phyloP scores from a whole-genome alignment of 1,140 invertebrate genomes.

The Odontomachus brunneus region DNA sequence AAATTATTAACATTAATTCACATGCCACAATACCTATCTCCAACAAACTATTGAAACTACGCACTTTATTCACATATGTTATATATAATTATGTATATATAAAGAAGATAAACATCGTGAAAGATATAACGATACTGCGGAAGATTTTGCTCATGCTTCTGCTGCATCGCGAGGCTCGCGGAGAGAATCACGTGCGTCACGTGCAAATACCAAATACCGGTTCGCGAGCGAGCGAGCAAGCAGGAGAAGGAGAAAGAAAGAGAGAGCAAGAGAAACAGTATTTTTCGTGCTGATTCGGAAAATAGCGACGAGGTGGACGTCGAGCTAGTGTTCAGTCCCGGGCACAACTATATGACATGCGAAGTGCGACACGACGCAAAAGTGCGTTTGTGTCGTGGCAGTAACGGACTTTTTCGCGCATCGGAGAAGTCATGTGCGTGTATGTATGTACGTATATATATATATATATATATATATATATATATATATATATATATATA shows the following conservation, averaged over 20 bases:
- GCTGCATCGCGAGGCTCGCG: background rate
- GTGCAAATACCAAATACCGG: background rate
- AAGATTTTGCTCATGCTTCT: background rate
- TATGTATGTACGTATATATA: no score
- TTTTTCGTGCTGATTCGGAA: conserved; percentile 8
- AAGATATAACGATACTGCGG: background rate
- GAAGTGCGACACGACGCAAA: background rate
- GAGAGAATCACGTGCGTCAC: background rate
- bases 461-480: no score
- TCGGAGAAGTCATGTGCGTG: background rate
- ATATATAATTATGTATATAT: no score
- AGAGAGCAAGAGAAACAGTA: no score
- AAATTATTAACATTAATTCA: no score
- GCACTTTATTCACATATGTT: no score
- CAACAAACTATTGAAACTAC: no score
- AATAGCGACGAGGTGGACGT: background rate
- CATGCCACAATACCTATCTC: no score
- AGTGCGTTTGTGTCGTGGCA: conserved; percentile 11
- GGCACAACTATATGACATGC: conserved; percentile 10
- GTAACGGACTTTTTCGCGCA: background rate
- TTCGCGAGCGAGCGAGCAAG: no score
- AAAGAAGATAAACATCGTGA: no score
- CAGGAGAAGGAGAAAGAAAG: no score
- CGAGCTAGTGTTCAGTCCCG: background rate
- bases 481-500: no score